Base-by-base conservation (phyloP, 2,888 invertebrate species). In the Seira musarum region DNA sequence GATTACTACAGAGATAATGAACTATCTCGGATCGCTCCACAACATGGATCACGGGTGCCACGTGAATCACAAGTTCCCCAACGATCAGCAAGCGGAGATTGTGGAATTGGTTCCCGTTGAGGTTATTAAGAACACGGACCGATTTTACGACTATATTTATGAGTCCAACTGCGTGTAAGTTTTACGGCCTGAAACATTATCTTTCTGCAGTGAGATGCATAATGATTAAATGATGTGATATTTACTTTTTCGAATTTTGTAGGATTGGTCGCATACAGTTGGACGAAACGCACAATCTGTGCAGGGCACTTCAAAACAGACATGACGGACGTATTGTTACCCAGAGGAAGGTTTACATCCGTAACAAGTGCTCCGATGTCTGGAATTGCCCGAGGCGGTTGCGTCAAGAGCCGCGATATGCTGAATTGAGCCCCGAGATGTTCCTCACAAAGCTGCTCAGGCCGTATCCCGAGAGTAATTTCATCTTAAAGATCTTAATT, bases 131-230 rank as follows among this genome's bases (percentile, higher is more conserved):
- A 90, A 90, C n/a, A 94, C 97, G 88, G 88, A 89, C 15, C 88
- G 89, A 0, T 98, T 98, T 89, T 92, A 91, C 87, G 90, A 93
- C 24, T 98, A 97, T 88, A 92, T 99, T 66, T 91, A 90, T 84
- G 90, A 92, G 22, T 96, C 95, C 46, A 98, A 98, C 90, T 92
- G 93, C 88, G 90, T 90, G 93, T 93, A 90, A 89, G 91, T 30
- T 60, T 19, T 66, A 30, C 30, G 30, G 3, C 30, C 30, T 30
- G 8, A n/a, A 61, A 8, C 19, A 8, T n/a, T 61, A 15, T 13
- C 10, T 67, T 10, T 40, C 19, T 19, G 8, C 10, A n/a, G 22
- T 19, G 17, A 19, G 5, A 21, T 22, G 10, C 19, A 65, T 10
- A 24, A 65, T 10, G 25, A 21, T 22, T 24, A n/a, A 24, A 66